Evolutionary conservation across 2,888 invertebrate species (phyloP).

Genomic region (Agapetus fuscipes): DNA sequence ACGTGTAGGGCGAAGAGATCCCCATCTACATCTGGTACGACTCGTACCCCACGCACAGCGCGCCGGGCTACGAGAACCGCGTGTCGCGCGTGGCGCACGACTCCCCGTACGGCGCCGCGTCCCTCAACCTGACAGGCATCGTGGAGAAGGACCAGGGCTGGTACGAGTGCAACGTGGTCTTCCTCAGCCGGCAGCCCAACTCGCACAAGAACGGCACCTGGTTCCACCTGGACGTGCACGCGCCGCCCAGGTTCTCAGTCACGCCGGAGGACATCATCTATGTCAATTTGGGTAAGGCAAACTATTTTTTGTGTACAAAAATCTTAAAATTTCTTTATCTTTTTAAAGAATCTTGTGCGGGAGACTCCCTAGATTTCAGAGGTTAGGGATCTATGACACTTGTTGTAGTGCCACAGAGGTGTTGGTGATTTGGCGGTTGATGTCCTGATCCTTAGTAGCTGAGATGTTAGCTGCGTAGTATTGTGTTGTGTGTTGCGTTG

Average conservation of each 20-base stretch:
- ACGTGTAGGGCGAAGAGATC: conserved; percentile 78
- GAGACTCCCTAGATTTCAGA: too few species aligned
- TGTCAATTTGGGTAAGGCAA: conserved; percentile 71
- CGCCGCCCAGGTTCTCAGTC: conserved; percentile 90
- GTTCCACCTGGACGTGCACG: conserved; percentile 97
- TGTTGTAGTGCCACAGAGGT: too few species aligned
- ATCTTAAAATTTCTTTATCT: too few species aligned
- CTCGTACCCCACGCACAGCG: conserved; percentile 94
- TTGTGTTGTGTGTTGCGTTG: too few species aligned
- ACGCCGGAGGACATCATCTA: conserved; percentile 94
- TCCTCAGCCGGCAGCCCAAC: conserved; percentile 89
- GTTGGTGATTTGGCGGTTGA: too few species aligned
- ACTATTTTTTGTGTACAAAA: too few species aligned
- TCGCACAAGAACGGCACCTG: conserved; percentile 92
- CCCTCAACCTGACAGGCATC: conserved; percentile 92
- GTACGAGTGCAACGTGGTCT: conserved; percentile 94
- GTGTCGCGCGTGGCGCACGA: conserved; percentile 83
- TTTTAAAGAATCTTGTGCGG: too few species aligned
- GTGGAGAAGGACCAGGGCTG: conserved; percentile 91
- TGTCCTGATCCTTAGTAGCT: too few species aligned
- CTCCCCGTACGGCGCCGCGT: conserved; percentile 83
- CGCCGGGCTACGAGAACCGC: conserved; percentile 86
- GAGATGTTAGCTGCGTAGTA: too few species aligned
- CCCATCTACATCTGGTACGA: conserved; percentile 98
- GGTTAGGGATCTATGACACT: too few species aligned